Conservation (phyloP, 2,888 invertebrate genomes). For the Drosophila atroscutellata region DNA sequence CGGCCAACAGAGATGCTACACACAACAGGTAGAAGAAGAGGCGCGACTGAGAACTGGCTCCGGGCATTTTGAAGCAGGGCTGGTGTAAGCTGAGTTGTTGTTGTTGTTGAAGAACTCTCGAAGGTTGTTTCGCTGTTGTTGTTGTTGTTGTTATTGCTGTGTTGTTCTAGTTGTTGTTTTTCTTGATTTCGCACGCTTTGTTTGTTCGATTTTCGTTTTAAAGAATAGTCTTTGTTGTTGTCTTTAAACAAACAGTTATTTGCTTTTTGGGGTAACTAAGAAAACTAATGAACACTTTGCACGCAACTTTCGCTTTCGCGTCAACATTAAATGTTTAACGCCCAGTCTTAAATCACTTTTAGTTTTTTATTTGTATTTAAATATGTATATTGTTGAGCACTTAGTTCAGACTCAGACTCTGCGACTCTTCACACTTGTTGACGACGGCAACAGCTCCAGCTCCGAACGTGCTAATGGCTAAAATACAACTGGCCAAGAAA, state of each 20-base stretch:
- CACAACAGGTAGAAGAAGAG: constrained; percentile 81
- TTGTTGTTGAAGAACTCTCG: constrained; percentile 7
- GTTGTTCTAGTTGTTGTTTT: constrained; percentile 9
- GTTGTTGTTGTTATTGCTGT: constrained; percentile 15
- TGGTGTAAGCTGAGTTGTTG: background rate
- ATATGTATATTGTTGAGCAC: constrained; percentile 25
- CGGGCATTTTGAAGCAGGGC: constrained; percentile 59
- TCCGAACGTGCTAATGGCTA: constrained; percentile 84
- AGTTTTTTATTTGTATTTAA: constrained; percentile 39
- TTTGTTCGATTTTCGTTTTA: constrained; percentile 33
- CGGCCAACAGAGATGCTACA: constrained; percentile 79
- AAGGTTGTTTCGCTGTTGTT: constrained; percentile 30
- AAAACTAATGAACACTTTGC: constrained; percentile 44
- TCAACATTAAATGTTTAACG: constrained; percentile 39
- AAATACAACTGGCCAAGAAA: constrained; percentile 82
- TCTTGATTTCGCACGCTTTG: constrained; percentile 26
- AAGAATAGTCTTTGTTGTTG: constrained; percentile 14
- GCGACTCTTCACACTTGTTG: constrained; percentile 49
- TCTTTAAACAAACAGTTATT: constrained; percentile 15
- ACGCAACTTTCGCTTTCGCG: constrained; percentile 76
- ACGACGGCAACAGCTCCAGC: constrained; percentile 65
- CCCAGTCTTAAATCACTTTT: constrained; percentile 61
- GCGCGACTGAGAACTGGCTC: constrained; percentile 77
- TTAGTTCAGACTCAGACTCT: constrained; percentile 12
- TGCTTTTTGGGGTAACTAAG: constrained; percentile 10